Percentiles rank a stretch among this genome's conserved stretches.
Conservation (phyloP, 2,888 invertebrate species). For the Agrotis segetum region DNA sequence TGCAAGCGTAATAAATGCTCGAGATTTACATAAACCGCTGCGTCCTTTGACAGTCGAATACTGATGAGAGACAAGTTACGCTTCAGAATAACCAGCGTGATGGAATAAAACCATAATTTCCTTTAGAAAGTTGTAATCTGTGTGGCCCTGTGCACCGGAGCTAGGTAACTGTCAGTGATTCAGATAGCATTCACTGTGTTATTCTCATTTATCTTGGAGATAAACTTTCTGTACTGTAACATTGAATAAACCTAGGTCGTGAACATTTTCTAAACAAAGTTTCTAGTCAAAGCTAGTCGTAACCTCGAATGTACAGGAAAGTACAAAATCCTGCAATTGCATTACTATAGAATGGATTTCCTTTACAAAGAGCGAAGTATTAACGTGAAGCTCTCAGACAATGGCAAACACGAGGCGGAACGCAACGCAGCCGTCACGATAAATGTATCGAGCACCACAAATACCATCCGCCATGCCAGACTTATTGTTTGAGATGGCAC, state of each 20-base stretch:
- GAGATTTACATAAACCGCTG: constrained; percentile 82
- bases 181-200: constrained; percentile 60
- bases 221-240: constrained; percentile 51
- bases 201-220: constrained; percentile 62
- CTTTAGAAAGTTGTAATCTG: constrained; percentile 73
- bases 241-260: constrained; percentile 31
- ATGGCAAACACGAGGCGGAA: constrained; percentile 83
- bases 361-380: constrained; percentile 79
- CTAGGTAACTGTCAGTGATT: constrained; percentile 62
- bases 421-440: constrained; percentile 77
- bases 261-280: constrained; percentile 34
- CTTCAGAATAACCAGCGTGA: constrained; percentile 71
- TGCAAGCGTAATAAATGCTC: constrained; percentile 79
- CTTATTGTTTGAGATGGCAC: constrained; percentile 84
- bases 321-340: constrained; percentile 72
- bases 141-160: constrained; percentile 62
- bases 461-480: constrained; percentile 80
- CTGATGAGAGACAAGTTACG: constrained; percentile 79
- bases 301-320: constrained; percentile 59
- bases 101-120: constrained; percentile 79
- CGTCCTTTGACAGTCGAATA: constrained; percentile 81
- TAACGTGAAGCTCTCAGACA: constrained; percentile 84
- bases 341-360: constrained; percentile 79
- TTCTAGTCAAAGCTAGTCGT: constrained; percentile 33
- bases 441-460: constrained; percentile 85